Evolutionary conservation across 2,888 invertebrate species (phyloP).

Genomic region (Brachypalpus laphriformis): DNA sequence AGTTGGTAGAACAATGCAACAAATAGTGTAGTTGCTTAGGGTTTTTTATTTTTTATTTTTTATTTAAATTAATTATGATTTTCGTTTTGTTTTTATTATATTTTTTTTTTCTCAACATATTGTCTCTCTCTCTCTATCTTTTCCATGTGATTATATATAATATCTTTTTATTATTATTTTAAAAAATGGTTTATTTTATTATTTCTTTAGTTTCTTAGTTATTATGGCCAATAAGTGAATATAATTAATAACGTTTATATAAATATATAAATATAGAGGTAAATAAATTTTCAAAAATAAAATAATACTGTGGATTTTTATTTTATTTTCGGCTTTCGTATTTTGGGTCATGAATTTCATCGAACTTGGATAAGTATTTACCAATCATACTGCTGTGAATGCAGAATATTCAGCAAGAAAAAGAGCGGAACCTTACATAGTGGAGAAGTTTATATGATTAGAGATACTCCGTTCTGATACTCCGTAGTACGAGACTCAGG

Average conservation of each 20-base stretch:
- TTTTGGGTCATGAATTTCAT: no score
- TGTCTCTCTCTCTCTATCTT: slow-evolving; percentile 53
- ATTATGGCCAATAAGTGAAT: slow-evolving; percentile 72
- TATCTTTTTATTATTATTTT: slow-evolving; percentile 53
- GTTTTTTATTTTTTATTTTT: slow-evolving; percentile 13
- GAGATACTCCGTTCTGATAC: no score
- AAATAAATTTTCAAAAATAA: slow-evolving; percentile 74
- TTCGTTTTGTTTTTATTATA: slow-evolving; percentile 2
- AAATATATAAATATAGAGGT: slow-evolving; percentile 71
- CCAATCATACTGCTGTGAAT: no score
- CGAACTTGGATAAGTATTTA: no score
- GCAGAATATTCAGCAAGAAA: no score
- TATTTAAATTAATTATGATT: slow-evolving; percentile 9
- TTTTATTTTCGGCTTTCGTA: background rate
- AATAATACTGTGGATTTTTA: background rate
- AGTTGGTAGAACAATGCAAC: slow-evolving; percentile 55
- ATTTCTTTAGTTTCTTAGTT: slow-evolving; percentile 65
- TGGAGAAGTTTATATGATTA: no score
- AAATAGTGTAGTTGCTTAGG: slow-evolving; percentile 48
- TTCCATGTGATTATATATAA: slow-evolving; percentile 73
- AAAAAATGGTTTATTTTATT: slow-evolving; percentile 58
- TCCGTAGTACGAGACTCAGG: no score
- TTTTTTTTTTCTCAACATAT: slow-evolving; percentile 12
- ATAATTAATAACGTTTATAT: slow-evolving; percentile 73
- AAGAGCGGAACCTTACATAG: no score